A percentile compares a stretch with the other conserved stretches of the same genome.
These are phyloP conservation scores for Lepus timidus DNA, from an alignment of 2,113 vertebrate genomes.

Conservation along the genomic window DNA sequence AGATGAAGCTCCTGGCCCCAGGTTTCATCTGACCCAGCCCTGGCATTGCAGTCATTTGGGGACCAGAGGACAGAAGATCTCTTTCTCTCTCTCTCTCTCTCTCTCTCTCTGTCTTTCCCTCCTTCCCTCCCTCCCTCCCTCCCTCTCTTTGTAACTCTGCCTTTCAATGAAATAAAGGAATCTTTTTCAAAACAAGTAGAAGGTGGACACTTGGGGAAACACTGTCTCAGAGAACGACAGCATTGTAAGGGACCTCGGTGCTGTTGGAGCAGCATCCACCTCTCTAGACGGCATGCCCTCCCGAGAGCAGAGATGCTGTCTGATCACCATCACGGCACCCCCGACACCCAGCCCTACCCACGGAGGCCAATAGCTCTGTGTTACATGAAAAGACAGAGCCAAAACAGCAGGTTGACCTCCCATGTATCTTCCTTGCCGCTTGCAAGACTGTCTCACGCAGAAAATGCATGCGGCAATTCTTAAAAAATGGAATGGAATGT, in stretches of 20 bases:
- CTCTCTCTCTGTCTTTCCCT: no score
- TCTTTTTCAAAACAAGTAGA: no score
- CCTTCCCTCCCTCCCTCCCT: no score
- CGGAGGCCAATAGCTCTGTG: background rate
- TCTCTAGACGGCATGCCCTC: background rate
- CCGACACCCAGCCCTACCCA: background rate
- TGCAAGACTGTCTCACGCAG: background rate
- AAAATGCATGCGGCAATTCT: slow-evolving; percentile 17
- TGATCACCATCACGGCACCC: background rate
- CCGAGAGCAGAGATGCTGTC: background rate
- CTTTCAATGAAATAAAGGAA: no score
- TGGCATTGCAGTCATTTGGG: no score
- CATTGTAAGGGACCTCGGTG: background rate
- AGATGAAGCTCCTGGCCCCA: no score
- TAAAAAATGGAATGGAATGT: background rate
- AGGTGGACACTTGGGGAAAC: background rate
- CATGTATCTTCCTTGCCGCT: background rate
- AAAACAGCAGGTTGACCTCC: slow-evolving; percentile 37
- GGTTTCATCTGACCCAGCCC: no score
- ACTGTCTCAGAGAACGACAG: background rate
- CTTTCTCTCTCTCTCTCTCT: no score
- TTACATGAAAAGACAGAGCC: background rate
- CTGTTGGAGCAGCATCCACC: background rate
- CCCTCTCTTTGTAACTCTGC: no score
- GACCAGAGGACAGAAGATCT: no score